Percentiles rank a stretch among this genome's conserved stretches.
Evolutionary conservation across 1,140 invertebrate species (phyloP).

Genomic region (Leptinotarsa lineolata): DNA sequence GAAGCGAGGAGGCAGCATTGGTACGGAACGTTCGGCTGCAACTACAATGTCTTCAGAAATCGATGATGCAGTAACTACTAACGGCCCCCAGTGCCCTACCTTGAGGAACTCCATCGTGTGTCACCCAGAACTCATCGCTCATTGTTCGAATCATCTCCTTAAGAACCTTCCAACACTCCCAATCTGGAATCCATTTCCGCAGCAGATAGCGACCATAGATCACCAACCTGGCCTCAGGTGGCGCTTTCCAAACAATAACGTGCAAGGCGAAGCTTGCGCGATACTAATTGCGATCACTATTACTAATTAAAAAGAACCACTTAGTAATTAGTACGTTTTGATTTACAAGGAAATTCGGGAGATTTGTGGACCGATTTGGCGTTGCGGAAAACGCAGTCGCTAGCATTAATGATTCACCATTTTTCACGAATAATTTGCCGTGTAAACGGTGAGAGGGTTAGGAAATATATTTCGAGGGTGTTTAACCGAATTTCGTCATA

Average conservation of each 20-base stretch:
- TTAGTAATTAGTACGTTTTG: conserved; percentile 47
- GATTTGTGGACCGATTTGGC: conserved; percentile 38
- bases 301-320: conserved; percentile 49
- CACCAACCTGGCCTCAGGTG: conserved; percentile 37
- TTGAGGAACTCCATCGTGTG: too few species aligned
- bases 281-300: conserved; percentile 46
- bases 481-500: background rate
- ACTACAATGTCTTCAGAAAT: too few species aligned
- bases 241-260: conserved; percentile 43
- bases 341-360: conserved; percentile 40
- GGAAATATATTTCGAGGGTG: background rate
- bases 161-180: background rate
- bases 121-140: too few species aligned
- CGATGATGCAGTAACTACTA: too few species aligned
- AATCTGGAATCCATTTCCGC: background rate
- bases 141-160: too few species aligned
- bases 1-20: too few species aligned
- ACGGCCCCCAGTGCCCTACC: too few species aligned
- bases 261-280: conserved; percentile 27
- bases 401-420: conserved; percentile 10
- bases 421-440: background rate
- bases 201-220: conserved; percentile 39
- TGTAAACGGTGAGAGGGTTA: background rate
- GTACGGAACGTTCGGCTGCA: too few species aligned
- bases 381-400: background rate